Base-by-base conservation (phyloP, 2,888 invertebrate genomes). In the Orchesellides sinensis region DNA sequence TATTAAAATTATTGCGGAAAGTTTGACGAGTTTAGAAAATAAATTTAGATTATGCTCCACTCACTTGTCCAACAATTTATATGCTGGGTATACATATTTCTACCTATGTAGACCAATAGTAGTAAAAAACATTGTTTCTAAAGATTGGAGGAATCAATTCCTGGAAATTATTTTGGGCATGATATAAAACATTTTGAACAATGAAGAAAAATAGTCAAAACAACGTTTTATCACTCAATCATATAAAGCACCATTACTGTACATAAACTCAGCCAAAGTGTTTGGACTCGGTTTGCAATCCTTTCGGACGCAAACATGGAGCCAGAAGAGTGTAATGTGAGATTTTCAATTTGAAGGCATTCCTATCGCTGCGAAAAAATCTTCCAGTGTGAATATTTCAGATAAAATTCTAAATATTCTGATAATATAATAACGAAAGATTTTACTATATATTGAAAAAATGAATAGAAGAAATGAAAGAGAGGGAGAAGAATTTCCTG, bases 21-120 rank as follows among this genome's bases (percentile, higher is more conserved):
- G 52, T 52, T 69, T 52, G 32, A 66, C 45, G 66, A 66, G 66
- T 68, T 69, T 52, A 1, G 52, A 52, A 69, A 69, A 69, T 69
- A 69, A 69, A 69, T 69, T 69, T 52, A 52, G 69, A 69, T 69
- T 69, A 52, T 17, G 47, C 47, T 66, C n/a, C 47, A 66, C 66
- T 66, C 25, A 66, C 47, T 47, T 47, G 40, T 45, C 66, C 40
- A 17, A 63, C 32, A 63, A n/a, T 35, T 35, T 35, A 10, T 14
- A 35, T 63, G 23, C 17, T 63, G 63, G 63, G 19, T 40, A 63
- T 21, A 23, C 27, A 10, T 25, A n/a, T 63, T 32, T 63, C 35
- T 5, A 21, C 21, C 8, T 21, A 35, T 35, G 35, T 5, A 12
- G 6, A 5, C 35, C 35, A 35, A 47, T n/a, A 47, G n/a, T 14